Percentiles rank a stretch among this genome's conserved stretches.
These are phyloP conservation scores for Cromileptes altivelis DNA, from an alignment of 2,113 vertebrate species.

Conservation along the genomic window DNA sequence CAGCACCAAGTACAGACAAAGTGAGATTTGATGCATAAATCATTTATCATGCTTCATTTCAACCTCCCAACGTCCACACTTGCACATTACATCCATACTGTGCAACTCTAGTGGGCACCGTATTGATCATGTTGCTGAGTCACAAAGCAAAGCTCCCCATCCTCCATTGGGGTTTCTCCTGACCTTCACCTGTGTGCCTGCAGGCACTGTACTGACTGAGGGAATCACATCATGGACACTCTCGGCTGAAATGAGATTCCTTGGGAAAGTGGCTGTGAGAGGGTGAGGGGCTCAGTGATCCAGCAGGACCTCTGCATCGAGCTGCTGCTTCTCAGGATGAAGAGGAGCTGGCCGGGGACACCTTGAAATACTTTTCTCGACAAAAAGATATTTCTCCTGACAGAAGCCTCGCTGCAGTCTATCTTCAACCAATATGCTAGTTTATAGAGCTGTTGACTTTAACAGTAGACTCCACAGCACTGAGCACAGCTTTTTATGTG, in stretches of 20 bases:
- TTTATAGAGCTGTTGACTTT: not conserved
- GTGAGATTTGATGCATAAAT: conserved; percentile 28
- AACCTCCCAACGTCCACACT: not conserved
- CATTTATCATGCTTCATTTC: not conserved
- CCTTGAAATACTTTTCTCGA: not conserved
- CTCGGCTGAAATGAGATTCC: not conserved
- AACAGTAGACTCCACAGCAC: no score
- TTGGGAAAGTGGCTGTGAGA: not conserved
- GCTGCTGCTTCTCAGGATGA: not conserved
- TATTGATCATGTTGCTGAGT: not conserved
- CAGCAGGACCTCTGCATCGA: not conserved
- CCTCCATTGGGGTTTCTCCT: not conserved
- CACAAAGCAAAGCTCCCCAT: not conserved
- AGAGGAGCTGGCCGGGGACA: not conserved
- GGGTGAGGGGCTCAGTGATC: not conserved
- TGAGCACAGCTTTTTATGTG: not conserved
- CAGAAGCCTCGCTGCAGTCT: no score
- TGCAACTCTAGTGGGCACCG: not conserved
- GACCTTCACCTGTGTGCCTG: not conserved
- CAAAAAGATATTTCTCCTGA: not conserved
- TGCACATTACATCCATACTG: not conserved
- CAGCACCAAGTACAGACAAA: not conserved
- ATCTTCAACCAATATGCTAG: no score
- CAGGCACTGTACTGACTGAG: not conserved
- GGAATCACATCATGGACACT: not conserved